Base-by-base conservation (phyloP, 2,797 vertebrate genomes). In the Chiroxiphia lanceolata region DNA sequence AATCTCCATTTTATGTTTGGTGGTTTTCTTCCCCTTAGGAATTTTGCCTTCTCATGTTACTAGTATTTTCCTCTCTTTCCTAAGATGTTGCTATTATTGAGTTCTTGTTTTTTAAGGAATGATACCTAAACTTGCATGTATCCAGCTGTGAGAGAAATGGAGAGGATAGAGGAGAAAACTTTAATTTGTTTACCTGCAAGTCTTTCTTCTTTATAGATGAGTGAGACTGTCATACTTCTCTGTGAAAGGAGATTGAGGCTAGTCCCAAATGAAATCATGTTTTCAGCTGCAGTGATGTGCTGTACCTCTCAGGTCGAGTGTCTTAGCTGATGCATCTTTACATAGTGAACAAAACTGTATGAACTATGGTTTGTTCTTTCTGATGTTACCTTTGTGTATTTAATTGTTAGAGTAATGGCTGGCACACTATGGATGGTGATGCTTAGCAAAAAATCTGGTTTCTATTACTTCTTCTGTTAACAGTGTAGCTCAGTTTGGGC, bases 1-100 rank as follows among this genome's bases (percentile, higher is more conserved):
- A 9, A 6, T 90, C 34, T 91, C 42, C 2, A 1, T 54, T 87
- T 42, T 45, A 29, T 38, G 6, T 48, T 68, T 75, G 34, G 34
- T 31, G 2, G 1, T 1, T 3, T 9, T 15, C 19, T 1, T 7
- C 4, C 4, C 16, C 4, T 16, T 12, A 19, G 17, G 63, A 90
- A 69, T 78, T 81, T 47, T 64, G 3, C 3, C 1, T 78, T 88
- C 27, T 89, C 13, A 14, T n/a, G 4, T 87, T 54, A 29, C 27
- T 90, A 33, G 12, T 81, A 21, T 93, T 93, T 89, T 89, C 27
- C 38, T 23, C 6, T 78, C 12, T 68, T 93, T 45, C 25, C 36
- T 59, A 76, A 57, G 59, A 72, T 5, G 59, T 93, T 70, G 33
- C n/a, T 53, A 2, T 61, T 75, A 40, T 7, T 76, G 26, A 40